phyloP scores from a whole-genome alignment of 2,888 invertebrate species.

The Leuctra nigra region DNA sequence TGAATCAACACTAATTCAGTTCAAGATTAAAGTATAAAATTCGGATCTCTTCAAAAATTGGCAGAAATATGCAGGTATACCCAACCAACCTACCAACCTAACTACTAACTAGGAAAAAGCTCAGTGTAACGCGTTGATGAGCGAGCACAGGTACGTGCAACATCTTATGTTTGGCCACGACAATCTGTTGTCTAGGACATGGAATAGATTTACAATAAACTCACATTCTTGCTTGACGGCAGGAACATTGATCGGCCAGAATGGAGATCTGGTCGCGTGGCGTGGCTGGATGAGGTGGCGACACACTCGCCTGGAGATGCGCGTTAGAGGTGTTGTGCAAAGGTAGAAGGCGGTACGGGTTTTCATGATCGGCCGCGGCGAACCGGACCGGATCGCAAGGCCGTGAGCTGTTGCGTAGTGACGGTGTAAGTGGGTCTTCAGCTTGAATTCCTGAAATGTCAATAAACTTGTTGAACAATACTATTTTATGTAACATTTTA shows the following conservation, averaged over 20 bases:
- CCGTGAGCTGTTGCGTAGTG: constrained; percentile 93
- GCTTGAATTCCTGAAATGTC: constrained; percentile 67
- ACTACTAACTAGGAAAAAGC: no score
- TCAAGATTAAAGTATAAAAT: no score
- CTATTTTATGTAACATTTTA: no score
- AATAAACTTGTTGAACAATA: neutral
- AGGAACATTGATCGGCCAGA: constrained; percentile 62
- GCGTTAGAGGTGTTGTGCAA: constrained; percentile 83
- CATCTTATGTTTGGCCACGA: neutral
- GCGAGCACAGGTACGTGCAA: no score
- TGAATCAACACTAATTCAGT: no score
- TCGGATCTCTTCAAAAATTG: no score
- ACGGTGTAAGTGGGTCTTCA: constrained; percentile 88
- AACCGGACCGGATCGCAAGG: constrained; percentile 61
- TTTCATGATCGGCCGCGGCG: constrained; percentile 92
- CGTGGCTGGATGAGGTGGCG: constrained; percentile 73
- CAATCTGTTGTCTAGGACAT: no score
- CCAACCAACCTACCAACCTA: no score
- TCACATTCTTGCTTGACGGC: constrained; percentile 85
- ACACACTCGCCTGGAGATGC: constrained; percentile 82
- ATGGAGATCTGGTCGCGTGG: constrained; percentile 84
- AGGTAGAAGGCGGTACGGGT: constrained; percentile 95
- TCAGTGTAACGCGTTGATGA: no score
- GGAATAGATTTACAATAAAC: no score
- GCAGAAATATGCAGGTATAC: no score